Evolutionary conservation across 2,113 vertebrate species (phyloP).

Genomic region (Sardina pilchardus): DNA sequence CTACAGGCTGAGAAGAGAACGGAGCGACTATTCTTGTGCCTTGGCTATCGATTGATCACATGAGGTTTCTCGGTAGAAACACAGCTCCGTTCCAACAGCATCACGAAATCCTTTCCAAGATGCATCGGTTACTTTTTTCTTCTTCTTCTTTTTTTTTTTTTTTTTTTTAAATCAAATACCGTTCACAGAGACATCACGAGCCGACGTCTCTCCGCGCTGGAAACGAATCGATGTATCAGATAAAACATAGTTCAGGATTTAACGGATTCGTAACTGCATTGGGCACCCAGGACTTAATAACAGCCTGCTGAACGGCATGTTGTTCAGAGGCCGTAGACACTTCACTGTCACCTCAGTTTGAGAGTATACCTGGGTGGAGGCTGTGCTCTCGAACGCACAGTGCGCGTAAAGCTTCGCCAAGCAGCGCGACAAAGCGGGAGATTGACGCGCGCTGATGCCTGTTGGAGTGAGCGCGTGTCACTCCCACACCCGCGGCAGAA

Average conservation of each 20-base stretch:
- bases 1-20: neutral
- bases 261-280: neutral
- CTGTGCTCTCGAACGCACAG: conserved; percentile 3
- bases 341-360: neutral
- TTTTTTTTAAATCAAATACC: neutral
- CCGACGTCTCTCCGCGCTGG: neutral
- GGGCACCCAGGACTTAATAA: neutral
- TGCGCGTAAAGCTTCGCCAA: neutral
- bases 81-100: neutral
- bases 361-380: neutral
- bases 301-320: neutral
- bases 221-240: neutral
- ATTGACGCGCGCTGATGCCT: neutral
- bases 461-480: conserved; percentile 9
- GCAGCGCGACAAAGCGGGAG: neutral
- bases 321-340: neutral
- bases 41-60: conserved; percentile 6
- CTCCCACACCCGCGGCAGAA: neutral
- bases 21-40: conserved; percentile 2
- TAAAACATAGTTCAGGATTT: neutral
- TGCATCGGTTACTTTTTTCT: neutral
- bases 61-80: neutral
- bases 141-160: too few relatives aligned
- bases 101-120: conserved; percentile 3
- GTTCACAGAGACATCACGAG: neutral